These are phyloP conservation scores for Rhaphigaster nebulosa DNA, from an alignment of 2,888 invertebrate species.

Conservation along the genomic window DNA sequence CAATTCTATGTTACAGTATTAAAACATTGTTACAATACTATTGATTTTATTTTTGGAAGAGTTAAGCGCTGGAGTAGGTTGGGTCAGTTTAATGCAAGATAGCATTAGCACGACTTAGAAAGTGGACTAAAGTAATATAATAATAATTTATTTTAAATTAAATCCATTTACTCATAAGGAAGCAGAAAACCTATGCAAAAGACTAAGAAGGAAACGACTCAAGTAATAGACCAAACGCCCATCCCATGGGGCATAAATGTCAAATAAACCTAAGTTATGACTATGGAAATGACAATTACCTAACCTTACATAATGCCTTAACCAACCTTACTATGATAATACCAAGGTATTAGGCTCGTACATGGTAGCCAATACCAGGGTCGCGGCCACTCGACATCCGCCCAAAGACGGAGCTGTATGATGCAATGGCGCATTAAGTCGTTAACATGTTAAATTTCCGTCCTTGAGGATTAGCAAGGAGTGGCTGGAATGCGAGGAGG, in stretches of 20 bases:
- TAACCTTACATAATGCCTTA: background rate
- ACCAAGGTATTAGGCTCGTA: background rate
- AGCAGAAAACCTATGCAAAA: background rate
- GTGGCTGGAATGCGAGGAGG: slow-evolving; percentile 47
- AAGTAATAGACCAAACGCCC: background rate
- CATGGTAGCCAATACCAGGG: background rate
- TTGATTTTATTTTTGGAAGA: no score
- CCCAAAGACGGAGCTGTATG: background rate
- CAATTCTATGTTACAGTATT: background rate
- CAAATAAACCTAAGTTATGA: background rate
- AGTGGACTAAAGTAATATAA: background rate
- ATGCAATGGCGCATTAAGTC: background rate
- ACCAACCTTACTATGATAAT: background rate
- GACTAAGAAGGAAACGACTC: background rate
- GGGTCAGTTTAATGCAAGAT: background rate
- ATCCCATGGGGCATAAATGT: background rate
- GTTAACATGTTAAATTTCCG: slow-evolving; percentile 37
- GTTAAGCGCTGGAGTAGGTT: no score
- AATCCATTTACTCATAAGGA: background rate
- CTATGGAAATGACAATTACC: background rate
- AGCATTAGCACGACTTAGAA: background rate
- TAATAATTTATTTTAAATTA: background rate
- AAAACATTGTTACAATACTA: no score
- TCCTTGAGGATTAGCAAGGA: slow-evolving; percentile 24
- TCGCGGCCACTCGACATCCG: background rate